Evolutionary conservation across 2,113 vertebrate genomes (phyloP).

Genomic region (Bufo gargarizans): DNA sequence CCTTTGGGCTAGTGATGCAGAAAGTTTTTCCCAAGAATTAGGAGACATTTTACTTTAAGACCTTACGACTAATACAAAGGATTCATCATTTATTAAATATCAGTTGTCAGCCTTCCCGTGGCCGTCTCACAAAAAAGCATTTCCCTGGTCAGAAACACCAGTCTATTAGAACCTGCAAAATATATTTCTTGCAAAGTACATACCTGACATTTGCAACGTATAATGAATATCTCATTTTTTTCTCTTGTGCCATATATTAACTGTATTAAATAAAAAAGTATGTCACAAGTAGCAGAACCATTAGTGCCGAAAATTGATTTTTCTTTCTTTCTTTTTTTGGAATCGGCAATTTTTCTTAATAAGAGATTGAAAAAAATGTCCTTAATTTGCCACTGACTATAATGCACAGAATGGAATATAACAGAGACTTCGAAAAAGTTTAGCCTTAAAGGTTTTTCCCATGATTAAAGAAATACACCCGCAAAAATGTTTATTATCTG

Average conservation of each 20-base stretch:
- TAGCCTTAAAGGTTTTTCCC: neutral
- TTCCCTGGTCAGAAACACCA: slow-evolving; percentile 73
- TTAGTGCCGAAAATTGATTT: slow-evolving; percentile 68
- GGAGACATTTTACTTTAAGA: slow-evolving; percentile 82
- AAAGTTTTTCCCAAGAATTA: slow-evolving; percentile 83
- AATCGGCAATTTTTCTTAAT: slow-evolving; percentile 64
- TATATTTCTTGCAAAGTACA: slow-evolving; percentile 82
- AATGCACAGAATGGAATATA: neutral
- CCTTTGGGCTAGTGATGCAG: slow-evolving; percentile 81
- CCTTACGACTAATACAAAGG: slow-evolving; percentile 76
- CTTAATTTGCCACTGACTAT: slow-evolving; percentile 19
- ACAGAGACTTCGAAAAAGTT: neutral
- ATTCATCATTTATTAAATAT: slow-evolving; percentile 87
- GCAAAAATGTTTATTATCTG: no score
- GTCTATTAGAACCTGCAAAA: slow-evolving; percentile 78
- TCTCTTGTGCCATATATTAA: slow-evolving; percentile 73
- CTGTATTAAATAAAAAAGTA: slow-evolving; percentile 69
- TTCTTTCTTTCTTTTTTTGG: slow-evolving; percentile 30
- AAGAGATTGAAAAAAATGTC: slow-evolving; percentile 61
- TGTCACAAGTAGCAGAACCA: slow-evolving; percentile 64
- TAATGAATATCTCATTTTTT: slow-evolving; percentile 77
- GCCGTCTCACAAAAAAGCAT: slow-evolving; percentile 73
- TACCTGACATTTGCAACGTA: slow-evolving; percentile 82
- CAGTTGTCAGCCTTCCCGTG: slow-evolving; percentile 79
- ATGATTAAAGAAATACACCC: no score